Base-by-base conservation (phyloP, 2,113 vertebrate genomes). In the Microtus richardsoni region DNA sequence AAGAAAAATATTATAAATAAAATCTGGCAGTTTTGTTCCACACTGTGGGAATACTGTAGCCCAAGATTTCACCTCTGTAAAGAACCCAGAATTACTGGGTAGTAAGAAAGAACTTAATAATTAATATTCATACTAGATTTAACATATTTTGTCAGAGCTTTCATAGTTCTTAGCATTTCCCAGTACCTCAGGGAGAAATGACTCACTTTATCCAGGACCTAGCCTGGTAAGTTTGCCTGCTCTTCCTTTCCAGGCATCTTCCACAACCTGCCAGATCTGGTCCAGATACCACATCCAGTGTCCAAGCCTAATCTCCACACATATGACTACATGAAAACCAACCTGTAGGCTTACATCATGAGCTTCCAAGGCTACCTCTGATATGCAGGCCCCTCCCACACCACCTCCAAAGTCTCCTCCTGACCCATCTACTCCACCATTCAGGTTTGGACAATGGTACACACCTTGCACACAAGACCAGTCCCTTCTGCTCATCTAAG, bases 1-100 rank as follows among this genome's bases (percentile, higher is more conserved):
- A 80, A 88, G 41, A 94, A 41, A 89, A 94, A 77, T 73, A 84
- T 73, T 78, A 64, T 41, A 74, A 91, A 88, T 49, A 62, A 94
- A 82, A 28, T 36, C 39, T 71, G 11, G 4, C 52, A 78, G 19
- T 44, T 94, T 91, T 41, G 10, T 39, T 33, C 5, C 24, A 83
- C 22, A 19, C 3, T 87, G 70, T 84, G 21, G 36, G 12, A n/a
- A 74, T 44, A 5, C 5, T 7, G 36, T 22, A 77, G 16, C 26
- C 60, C 14, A 87, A 62, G 47, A 73, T 44, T 87, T 47, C 68
- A 44, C 19, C 26, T 79, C 47, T 58, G 1, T 36, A 64, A 91
- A 94, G 12, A 75, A 90, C 7, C 17, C 44, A 66, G 60, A 24
- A 92, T 66, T 26, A 84, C 21, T 73, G 47, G 49, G 11, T 88